Conservation (phyloP, 2,797 vertebrate species). For the Protonibea diacanthus region DNA sequence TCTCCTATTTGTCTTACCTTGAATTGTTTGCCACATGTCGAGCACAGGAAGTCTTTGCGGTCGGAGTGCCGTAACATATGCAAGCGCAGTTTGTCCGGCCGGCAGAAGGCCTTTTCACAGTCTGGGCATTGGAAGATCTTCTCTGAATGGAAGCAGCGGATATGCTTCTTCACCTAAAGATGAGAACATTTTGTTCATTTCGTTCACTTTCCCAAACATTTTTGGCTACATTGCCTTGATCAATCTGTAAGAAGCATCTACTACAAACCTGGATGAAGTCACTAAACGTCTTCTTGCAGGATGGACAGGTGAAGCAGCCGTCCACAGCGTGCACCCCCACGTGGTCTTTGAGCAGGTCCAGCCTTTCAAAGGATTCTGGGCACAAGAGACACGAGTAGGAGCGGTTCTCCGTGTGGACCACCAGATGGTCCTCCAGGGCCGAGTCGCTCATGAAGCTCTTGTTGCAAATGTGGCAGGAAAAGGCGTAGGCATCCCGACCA, state of each 20-base stretch:
- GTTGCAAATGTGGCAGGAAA: constrained; percentile 96
- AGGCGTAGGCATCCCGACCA: constrained; percentile 91
- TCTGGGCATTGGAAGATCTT: constrained; percentile 97
- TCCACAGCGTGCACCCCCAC: constrained; percentile 93
- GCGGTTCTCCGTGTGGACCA: constrained; percentile 95
- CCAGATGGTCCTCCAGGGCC: constrained; percentile 93
- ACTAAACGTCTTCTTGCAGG: constrained; percentile 96
- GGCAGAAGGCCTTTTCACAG: constrained; percentile 98
- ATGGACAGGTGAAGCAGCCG: constrained; percentile 94
- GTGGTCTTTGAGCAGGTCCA: constrained; percentile 96
- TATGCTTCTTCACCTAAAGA: constrained; percentile 95
- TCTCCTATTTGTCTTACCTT: constrained; percentile 85
- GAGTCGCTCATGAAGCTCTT: constrained; percentile 93
- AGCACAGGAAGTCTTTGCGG: constrained; percentile 98
- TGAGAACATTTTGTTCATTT: constrained; percentile 12
- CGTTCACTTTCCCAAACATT: background rate
- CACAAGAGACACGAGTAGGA: constrained; percentile 97
- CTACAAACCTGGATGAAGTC: constrained; percentile 97
- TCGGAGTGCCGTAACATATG: constrained; percentile 98
- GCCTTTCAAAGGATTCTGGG: constrained; percentile 92
- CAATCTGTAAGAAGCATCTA: background rate
- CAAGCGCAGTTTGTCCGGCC: constrained; percentile 96
- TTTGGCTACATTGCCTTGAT: background rate
- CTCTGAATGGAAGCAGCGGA: constrained; percentile 98
- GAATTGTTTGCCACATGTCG: constrained; percentile 98